Evolutionary conservation across 2,797 vertebrate species (phyloP), one percentile per base, ranked within the genome.

Genomic region (Thaleichthys pacificus): DNA sequence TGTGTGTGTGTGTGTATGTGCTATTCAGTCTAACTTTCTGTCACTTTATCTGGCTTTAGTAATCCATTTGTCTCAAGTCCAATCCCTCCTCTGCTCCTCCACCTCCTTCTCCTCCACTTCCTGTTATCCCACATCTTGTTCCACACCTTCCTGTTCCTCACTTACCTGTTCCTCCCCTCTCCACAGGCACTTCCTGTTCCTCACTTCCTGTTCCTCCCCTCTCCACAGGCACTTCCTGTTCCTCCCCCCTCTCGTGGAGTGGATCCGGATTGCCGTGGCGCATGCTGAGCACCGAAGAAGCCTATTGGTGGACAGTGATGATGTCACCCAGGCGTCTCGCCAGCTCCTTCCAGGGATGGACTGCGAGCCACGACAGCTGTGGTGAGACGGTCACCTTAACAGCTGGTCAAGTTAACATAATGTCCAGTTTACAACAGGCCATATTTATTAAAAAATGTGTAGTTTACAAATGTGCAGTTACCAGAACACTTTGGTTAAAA

Each of bases 281-380:
- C 97, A 97, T 0, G 94, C 96, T 0, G 96, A 98, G 74, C 96
- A 98, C 86, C 96, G 96, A n/a, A 93, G 94, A 76, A 96, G 96
- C 86, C 86, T 94, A n/a, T 93, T 95, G 0, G 96, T 98, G 89
- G 97, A 97, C 92, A 95, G 95, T 0, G 96, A 97, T 0, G 97
- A 98, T 56, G 93, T 98, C 86, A 88, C 96, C 80, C 97, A 98
- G 87, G 91, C 94, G 0, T 96, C 96, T 69, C 87, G 96, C 32
- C 90, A 93, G 75, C 95, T 98, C 51, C 92, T 98, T 0, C 96
- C 97, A 0, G 97, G 96, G 12, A 87, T 97, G 87, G 97, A 98
- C 92, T 98, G 96, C 1, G 96, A 98, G 83, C 96, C 97, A 30
- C 84, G 97, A 65, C 96, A 96, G 86, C 93, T 98, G 11, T 96